Conservation (phyloP, 2,797 vertebrate species). For the Centropyge bicolor region DNA sequence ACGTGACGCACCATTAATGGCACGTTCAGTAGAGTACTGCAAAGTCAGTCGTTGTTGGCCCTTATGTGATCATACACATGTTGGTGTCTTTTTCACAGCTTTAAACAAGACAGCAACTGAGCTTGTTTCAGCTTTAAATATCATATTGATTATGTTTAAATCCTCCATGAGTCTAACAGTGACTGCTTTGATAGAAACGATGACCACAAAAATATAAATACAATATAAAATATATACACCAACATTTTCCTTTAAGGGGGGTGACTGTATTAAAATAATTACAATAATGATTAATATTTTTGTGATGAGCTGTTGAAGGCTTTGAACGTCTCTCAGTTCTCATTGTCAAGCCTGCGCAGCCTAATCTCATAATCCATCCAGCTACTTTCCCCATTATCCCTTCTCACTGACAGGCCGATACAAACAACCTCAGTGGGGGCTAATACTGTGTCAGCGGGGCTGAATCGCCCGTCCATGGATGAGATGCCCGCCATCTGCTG, state of each 20-base stretch:
- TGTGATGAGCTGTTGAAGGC: constrained; percentile 32
- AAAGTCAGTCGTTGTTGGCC: not conserved
- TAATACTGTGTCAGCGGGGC: constrained; percentile 66
- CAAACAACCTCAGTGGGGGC: constrained; percentile 71
- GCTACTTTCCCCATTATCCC: constrained; percentile 68
- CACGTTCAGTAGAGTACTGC: constrained; percentile 2
- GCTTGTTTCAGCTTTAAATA: not conserved
- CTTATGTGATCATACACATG: no score
- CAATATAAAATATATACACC: no score
- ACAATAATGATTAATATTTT: constrained; percentile 13
- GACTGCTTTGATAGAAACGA: not conserved
- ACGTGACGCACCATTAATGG: not conserved
- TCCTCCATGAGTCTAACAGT: not conserved
- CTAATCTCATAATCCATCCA: constrained; percentile 72
- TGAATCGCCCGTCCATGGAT: constrained; percentile 59
- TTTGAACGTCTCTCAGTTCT: constrained; percentile 35
- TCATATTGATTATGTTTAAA: not conserved
- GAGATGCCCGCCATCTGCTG: constrained; percentile 71
- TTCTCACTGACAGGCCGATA: constrained; percentile 67
- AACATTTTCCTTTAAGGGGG: not conserved
- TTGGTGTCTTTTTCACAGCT: no score
- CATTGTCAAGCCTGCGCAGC: constrained; percentile 46
- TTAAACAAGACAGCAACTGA: no score
- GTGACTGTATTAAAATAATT: not conserved
- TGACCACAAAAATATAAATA: not conserved